Evolutionary conservation across 2,888 invertebrate species (phyloP).

Genomic region (Aleiodes testaceus): DNA sequence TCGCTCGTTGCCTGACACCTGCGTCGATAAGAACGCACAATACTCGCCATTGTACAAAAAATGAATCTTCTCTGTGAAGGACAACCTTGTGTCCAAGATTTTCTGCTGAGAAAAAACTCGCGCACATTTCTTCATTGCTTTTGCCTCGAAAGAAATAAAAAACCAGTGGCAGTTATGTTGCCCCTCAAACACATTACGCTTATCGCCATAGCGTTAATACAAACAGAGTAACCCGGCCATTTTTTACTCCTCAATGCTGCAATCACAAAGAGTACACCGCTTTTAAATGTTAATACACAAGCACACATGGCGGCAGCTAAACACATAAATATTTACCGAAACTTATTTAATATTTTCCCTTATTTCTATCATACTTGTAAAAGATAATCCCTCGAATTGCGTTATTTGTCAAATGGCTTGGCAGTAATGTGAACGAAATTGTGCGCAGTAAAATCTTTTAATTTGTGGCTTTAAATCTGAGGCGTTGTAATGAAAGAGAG

Average conservation of each 20-base stretch:
- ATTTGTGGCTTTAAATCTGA: constrained; percentile 48
- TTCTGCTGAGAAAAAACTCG: too few species aligned
- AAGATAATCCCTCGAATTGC: constrained; percentile 19
- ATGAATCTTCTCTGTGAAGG: too few species aligned
- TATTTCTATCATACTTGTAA: neutral
- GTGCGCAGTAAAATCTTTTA: constrained; percentile 49
- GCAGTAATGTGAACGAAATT: constrained; percentile 40
- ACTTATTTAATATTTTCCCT: neutral
- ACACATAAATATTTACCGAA: constrained; percentile 7
- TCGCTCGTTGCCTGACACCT: constrained; percentile 33
- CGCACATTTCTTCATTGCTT: too few species aligned
- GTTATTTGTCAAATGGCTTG: constrained; percentile 22
- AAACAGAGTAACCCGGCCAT: neutral
- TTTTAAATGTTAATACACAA: constrained; percentile 31
- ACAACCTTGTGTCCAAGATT: too few species aligned
- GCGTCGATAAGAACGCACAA: constrained; percentile 32
- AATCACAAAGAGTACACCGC: neutral
- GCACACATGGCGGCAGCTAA: neutral
- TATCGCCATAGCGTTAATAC: constrained; percentile 36
- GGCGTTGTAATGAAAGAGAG: constrained; percentile 14
- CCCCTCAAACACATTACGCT: constrained; percentile 35
- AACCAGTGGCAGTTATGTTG: neutral
- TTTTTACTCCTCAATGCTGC: neutral
- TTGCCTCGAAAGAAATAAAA: too few species aligned
- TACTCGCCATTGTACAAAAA: constrained; percentile 33